Base-by-base conservation (phyloP, 2,113 vertebrate genomes). In the Mohoua ochrocephala region DNA sequence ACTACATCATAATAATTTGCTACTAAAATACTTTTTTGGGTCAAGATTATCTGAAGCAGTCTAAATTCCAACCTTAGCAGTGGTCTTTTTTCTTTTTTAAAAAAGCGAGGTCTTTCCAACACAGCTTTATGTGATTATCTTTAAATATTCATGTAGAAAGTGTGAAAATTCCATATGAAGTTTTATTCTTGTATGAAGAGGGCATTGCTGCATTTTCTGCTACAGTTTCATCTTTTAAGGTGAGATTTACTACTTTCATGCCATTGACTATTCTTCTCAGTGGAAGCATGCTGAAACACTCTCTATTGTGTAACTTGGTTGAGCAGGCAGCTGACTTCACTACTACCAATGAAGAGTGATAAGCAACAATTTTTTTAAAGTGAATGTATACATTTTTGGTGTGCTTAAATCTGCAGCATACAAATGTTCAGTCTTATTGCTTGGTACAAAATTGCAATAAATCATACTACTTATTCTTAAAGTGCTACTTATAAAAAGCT, bases 271-370 rank as follows among this genome's bases (percentile, higher is more conserved):
- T 97, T 95, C 94, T 91, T 94, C 88, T 97, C 95, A 97, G 84
- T 96, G 97, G 89, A 98, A 97, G 97, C 93, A 98, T 97, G 97
- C 96, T 97, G 96, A 97, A 97, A 87, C 89, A 93, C 95, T 94
- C 73, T 93, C 50, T 91, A 7, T 89, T 97, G 81, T 96, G 87
- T 96, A 96, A 96, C 92, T 91, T 96, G 86, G 78, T 95, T 96
- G 92, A 93, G 52, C 93, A 96, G 89, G 80, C 87, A 96, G 94
- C 91, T 96, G 91, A 95, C 91, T 97, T 97, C 78, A 81, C 13
- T 93, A 95, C 86, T 97, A 97, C 96, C 97, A 96, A 87, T 96
- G 90, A 85, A 92, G 84, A 97, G 95, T 96, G 96, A 97, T 87
- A 94, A 93, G 84, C 93, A 96, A 90, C 95, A 91, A 91, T 78